phyloP scores from a whole-genome alignment of 53 echinoderm and acorn worm genomes.

The Astropecten irregularis region DNA sequence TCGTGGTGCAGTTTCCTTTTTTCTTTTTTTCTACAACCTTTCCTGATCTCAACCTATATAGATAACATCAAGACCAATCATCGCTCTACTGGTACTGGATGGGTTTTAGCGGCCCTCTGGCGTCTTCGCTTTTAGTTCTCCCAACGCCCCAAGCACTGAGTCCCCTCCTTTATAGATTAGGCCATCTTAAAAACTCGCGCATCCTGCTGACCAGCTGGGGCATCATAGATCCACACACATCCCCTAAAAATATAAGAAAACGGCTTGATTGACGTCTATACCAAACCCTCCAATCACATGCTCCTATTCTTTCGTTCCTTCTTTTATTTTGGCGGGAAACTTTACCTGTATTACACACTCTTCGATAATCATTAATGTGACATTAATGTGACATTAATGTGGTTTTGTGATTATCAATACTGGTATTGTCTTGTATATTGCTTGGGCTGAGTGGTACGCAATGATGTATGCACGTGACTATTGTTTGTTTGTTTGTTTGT shows the following conservation, averaged over 20 bases:
- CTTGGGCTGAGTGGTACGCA: no score
- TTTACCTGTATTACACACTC: neutral
- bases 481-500: no score
- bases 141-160: constrained; percentile 13
- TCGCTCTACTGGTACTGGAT: neutral
- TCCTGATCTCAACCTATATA: constrained; percentile 43
- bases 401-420: no score
- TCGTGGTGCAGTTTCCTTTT: no score
- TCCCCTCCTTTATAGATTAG: constrained; percentile 7
- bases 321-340: constrained; percentile 9
- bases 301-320: neutral
- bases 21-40: neutral
- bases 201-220: constrained; percentile 17
- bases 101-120: constrained; percentile 10
- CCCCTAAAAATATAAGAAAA: neutral
- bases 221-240: constrained; percentile 4
- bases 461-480: no score
- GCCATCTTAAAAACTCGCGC: constrained; percentile 12
- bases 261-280: constrained; percentile 40
- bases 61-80: constrained; percentile 48
- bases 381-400: no score
- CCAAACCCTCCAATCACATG: neutral
- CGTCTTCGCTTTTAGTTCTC: constrained; percentile 46
- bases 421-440: no score
- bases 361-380: neutral